phyloP scores from a whole-genome alignment of 30 jellyfish, hydroid and myxozoan genomes.

The Aurelia aurita complex sp. Pacific region DNA sequence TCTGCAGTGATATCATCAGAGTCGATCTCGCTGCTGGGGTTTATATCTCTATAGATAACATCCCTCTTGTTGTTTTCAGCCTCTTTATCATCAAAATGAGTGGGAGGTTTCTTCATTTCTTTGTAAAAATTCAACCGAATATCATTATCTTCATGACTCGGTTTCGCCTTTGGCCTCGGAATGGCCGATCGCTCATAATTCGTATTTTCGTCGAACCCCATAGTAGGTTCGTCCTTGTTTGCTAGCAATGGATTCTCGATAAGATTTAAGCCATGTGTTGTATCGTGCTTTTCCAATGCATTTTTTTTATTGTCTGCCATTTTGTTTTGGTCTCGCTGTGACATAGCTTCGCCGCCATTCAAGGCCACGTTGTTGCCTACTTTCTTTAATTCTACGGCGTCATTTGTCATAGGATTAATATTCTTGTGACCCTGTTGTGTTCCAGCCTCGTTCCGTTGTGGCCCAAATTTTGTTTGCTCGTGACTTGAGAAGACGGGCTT shows the following conservation, averaged over 20 bases:
- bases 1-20: slow-evolving; percentile 76
- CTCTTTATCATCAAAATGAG: slow-evolving; percentile 3
- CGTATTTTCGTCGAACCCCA: too few relatives aligned
- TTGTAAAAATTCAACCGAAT: slow-evolving; percentile 26
- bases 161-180: slow-evolving; percentile 11
- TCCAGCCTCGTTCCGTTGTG: too few relatives aligned
- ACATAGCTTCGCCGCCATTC: neutral
- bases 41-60: slow-evolving; percentile 25
- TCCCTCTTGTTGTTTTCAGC: slow-evolving; percentile 30
- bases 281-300: too few relatives aligned
- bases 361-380: too few relatives aligned
- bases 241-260: too few relatives aligned
- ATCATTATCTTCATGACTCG: neutral
- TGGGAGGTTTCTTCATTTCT: slow-evolving; percentile 17
- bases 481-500: too few relatives aligned
- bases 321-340: neutral
- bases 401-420: too few relatives aligned
- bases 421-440: too few relatives aligned
- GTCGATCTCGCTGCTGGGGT: slow-evolving; percentile 43
- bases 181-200: slow-evolving; percentile 19
- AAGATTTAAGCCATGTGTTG: too few relatives aligned
- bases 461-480: too few relatives aligned
- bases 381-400: too few relatives aligned
- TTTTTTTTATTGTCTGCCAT: neutral
- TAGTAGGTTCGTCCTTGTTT: too few relatives aligned